Conservation (phyloP, 2,888 invertebrate genomes). For the Protodeltote pygarga region DNA sequence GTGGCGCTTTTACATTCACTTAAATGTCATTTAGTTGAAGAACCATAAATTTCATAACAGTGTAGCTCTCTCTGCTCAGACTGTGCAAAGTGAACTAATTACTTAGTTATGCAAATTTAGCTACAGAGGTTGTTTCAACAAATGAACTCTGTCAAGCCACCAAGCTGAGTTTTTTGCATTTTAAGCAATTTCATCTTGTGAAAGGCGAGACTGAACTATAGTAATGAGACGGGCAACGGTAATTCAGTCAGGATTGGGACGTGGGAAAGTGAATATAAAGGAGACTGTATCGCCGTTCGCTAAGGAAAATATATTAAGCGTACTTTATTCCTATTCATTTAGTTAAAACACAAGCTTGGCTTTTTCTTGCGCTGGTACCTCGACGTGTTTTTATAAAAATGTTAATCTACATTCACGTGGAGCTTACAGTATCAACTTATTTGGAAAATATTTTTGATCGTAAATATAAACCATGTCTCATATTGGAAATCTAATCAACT, state of each 20-base stretch:
- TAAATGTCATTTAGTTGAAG: slow-evolving; percentile 37
- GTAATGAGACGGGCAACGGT: slow-evolving; percentile 35
- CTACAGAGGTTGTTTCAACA: slow-evolving; percentile 53
- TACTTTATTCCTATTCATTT: slow-evolving; percentile 33
- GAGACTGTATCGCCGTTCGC: slow-evolving; percentile 12
- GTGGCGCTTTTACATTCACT: slow-evolving; percentile 21
- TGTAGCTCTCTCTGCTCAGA: slow-evolving; percentile 21
- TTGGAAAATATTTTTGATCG: neutral
- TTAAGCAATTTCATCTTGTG: slow-evolving; percentile 32
- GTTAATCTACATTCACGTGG: slow-evolving; percentile 19
- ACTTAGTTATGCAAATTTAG: slow-evolving; percentile 60
- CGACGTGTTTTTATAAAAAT: slow-evolving; percentile 13
- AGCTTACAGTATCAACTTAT: slow-evolving; percentile 21
- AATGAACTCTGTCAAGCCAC: slow-evolving; percentile 50
- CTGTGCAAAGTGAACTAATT: slow-evolving; percentile 56
- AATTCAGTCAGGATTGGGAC: slow-evolving; percentile 48
- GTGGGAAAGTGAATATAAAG: slow-evolving; percentile 25
- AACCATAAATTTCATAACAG: slow-evolving; percentile 43
- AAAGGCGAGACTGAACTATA: slow-evolving; percentile 32
- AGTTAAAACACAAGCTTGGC: slow-evolving; percentile 13
- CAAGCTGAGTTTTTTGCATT: slow-evolving; percentile 35
- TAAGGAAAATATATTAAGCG: slow-evolving; percentile 28
- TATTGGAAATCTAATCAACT: neutral
- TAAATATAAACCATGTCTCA: neutral
- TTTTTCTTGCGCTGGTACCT: slow-evolving; percentile 1